Percentiles rank a stretch among this genome's conserved stretches.
phyloP scores from a whole-genome alignment of 2,113 vertebrate species.

The Geococcyx californianus region DNA sequence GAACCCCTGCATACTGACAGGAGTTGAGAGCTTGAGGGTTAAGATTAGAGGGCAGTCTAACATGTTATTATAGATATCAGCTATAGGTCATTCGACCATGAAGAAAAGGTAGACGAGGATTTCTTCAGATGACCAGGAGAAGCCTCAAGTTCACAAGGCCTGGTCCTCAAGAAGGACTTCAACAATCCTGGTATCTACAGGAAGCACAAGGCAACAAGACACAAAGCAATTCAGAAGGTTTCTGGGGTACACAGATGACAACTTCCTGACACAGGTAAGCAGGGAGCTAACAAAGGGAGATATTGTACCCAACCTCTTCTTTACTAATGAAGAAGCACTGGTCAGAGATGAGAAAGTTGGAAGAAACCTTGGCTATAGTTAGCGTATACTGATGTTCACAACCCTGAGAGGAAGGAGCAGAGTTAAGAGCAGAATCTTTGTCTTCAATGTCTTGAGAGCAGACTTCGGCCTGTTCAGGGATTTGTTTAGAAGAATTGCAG shows the following conservation, averaged over 20 bases:
- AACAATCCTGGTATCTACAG: not conserved
- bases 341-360: not conserved
- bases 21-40: not conserved
- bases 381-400: not conserved
- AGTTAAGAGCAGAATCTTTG: not conserved
- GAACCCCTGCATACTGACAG: not conserved
- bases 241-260: not conserved
- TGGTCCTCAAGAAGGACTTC: not conserved
- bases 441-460: not conserved
- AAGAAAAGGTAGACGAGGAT: not conserved
- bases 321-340: not conserved
- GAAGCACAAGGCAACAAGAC: not conserved
- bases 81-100: accelerated
- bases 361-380: not conserved
- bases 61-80: accelerated
- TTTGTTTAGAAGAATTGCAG: not conserved
- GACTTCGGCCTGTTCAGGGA: not conserved
- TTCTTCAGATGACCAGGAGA: not conserved
- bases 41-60: not conserved
- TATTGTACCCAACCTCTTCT: not conserved
- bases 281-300: not conserved
- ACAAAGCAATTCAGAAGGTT: not conserved
- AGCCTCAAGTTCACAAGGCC: not conserved
- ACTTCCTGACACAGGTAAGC: not conserved
- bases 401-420: not conserved